Conservation (phyloP, 2,113 vertebrate species). For the Strix uralensis region DNA sequence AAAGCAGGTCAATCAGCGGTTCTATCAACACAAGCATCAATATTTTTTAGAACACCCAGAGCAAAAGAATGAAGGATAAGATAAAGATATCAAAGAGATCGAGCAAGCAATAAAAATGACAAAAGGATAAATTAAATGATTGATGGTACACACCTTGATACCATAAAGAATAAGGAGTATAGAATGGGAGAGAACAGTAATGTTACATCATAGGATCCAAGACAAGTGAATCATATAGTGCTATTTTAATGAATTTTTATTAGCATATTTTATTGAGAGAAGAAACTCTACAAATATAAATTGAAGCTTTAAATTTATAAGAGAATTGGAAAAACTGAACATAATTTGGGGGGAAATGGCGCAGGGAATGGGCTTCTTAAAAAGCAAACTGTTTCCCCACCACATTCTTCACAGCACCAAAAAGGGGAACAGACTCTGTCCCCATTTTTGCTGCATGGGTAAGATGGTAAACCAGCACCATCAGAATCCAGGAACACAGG, state of each 20-base stretch:
- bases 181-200: not conserved
- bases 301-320: not conserved
- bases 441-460: not conserved
- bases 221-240: not conserved
- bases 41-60: not conserved
- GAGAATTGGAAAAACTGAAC: not conserved
- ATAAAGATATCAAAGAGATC: not conserved
- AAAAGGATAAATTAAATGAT: not conserved
- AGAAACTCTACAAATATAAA: not conserved
- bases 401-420: not conserved
- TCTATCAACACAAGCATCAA: not conserved
- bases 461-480: not conserved
- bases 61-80: not conserved
- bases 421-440: not conserved
- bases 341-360: rapidly evolving
- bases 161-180: not conserved
- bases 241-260: not conserved
- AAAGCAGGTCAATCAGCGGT: not conserved
- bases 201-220: not conserved
- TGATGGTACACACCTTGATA: not conserved
- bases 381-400: not conserved
- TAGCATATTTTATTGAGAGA: not conserved
- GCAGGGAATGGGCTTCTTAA: not conserved
- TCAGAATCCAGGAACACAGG: not conserved
- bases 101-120: not conserved